Base-by-base conservation (phyloP, 2,113 vertebrate species). In the Syngnathus floridae region DNA sequence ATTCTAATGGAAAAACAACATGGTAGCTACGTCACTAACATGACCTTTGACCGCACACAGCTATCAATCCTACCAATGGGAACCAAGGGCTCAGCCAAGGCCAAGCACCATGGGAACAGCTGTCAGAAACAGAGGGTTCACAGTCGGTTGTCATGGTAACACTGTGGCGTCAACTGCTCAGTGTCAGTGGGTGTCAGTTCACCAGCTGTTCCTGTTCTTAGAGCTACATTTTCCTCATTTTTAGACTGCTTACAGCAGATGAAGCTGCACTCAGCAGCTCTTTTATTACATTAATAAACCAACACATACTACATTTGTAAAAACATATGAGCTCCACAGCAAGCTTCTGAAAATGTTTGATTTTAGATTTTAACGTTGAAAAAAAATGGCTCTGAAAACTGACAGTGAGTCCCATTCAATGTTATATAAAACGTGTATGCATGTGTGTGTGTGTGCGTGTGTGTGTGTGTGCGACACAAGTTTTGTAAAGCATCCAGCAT, bases 51-150 rank as follows among this genome's bases (percentile, higher is more conserved):
- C 81, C 71, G 67, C 1, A 6, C 35, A 61, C 41, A 65, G 73
- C 48, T 19, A 75, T 80, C 65, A 65, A 69, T 82, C 72, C 71
- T 72, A 70, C 82, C 65, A 68, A 67, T 61, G 65, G 55, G 66
- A 78, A 76, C 65, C 72, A 48, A 70, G 51, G 69, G 62, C 64
- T 65, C 72, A 81, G 80, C 69, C 65, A 63, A 75, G 62, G 60
- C 26, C 51, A 43, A 73, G 76, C 60, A 8, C 82, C 79, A 87
- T 87, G 80, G 87, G 88, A 88, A 84, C 85, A 84, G 85, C 85
- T 88, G 87, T 87, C 83, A 85, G 69, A 80, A 82, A 56, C 82
- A 77, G 71, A 84, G 82, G 75, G 81, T 64, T 78, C 81, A 64
- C 67, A 54, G 81, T 69, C 69, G 69, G 86, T 87, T 72, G 86